Base-by-base conservation (phyloP, 2,113 vertebrate genomes). In the Cygnus atratus region DNA sequence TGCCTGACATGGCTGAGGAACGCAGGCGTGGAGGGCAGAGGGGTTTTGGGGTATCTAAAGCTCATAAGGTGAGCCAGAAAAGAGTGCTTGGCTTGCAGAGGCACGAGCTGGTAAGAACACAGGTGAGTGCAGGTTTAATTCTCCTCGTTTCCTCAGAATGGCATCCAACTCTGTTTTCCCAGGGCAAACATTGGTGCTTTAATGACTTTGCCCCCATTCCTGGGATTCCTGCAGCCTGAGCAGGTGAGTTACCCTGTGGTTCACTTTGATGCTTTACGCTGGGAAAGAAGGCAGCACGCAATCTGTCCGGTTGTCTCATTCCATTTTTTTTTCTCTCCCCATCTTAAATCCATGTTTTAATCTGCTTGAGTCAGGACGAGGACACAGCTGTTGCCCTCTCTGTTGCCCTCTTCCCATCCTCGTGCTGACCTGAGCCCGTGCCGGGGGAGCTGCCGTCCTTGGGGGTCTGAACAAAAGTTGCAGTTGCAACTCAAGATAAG, bases 201-300 rank as follows among this genome's bases (percentile, higher is more conserved):
- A 73, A 73, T 92, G 90, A 55, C 73, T 88, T 96, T 84, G 72
- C 11, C 61, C 82, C 84, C 82, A 59, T 90, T 96, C 90, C 26
- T 93, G 52, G 67, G 73, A 96, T 95, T 93, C 82, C 91, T 88
- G 71, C 52, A 41, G 52, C 50, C 63, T 79, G 44, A 85, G 78
- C 28, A 62, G 63, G 46, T 43, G 35, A 46, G 39, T 87, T 79
- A 86, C 37, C 54, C 37, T 10, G 3, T 54, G 54, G 58, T 91
- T 33, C 2, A 1, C 62, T 0, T 0, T 28, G 29, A 66, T 87
- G 25, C 62, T 57, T 79, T 87, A 50, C 43, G 15, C 41, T 50
- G 44, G 54, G 66, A 78, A 65, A 37, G 41, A 76, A 79, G 39
- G 73, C 4, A 1, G 25, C 39, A 24, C 13, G 11, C 29, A n/a